These are phyloP conservation scores for Trissolcus basalis DNA, from an alignment of 1,140 invertebrate genomes.

Conservation along the genomic window DNA sequence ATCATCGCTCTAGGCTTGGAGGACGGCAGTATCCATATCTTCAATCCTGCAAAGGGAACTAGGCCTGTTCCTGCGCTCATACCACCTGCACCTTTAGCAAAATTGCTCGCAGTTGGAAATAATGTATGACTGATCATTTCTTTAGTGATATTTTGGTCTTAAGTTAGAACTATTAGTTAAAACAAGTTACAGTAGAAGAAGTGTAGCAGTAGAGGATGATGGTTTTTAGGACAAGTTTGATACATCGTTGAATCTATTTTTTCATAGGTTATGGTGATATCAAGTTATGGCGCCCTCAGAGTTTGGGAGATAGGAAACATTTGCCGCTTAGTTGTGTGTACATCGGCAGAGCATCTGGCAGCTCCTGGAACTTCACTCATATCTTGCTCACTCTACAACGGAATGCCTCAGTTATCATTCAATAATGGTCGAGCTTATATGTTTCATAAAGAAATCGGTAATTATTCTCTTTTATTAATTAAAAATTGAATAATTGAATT, in stretches of 20 bases:
- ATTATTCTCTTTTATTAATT: slow-evolving; percentile 15
- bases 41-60: slow-evolving; percentile 77
- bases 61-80: slow-evolving; percentile 80
- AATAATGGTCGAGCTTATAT: slow-evolving; percentile 72
- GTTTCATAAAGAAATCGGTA: slow-evolving; percentile 74
- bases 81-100: slow-evolving; percentile 78
- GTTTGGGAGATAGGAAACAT: slow-evolving; percentile 73
- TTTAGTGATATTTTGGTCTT: no score
- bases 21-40: slow-evolving; percentile 81
- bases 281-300: slow-evolving; percentile 71
- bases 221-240: no score
- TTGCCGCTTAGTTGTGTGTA: slow-evolving; percentile 70
- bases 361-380: slow-evolving; percentile 67
- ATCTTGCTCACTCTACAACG: slow-evolving; percentile 70
- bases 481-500: no score
- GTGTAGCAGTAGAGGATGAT: no score
- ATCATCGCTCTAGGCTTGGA: slow-evolving; percentile 80
- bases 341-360: slow-evolving; percentile 70
- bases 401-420: slow-evolving; percentile 73
- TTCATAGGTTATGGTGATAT: slow-evolving; percentile 73
- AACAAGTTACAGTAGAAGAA: no score
- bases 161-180: no score
- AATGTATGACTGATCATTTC: slow-evolving; percentile 61
- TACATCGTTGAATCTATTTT: background rate
- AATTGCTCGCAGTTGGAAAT: slow-evolving; percentile 70